These are phyloP conservation scores for Lypha dubia DNA, from an alignment of 2,888 invertebrate species.

Conservation along the genomic window DNA sequence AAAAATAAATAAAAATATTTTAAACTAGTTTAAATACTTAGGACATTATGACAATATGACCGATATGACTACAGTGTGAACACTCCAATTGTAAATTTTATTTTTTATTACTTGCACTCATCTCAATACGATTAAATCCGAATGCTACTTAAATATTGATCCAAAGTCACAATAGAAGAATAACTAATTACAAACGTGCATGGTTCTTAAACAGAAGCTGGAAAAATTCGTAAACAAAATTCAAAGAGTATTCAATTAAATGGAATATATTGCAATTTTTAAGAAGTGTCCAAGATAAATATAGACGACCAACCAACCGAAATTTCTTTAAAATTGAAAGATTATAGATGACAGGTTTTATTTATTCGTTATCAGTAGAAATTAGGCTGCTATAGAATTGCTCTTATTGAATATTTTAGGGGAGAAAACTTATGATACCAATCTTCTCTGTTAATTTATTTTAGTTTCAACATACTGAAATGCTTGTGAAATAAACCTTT, in stretches of 20 bases:
- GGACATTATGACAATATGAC: too few species aligned
- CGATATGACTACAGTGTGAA: too few species aligned
- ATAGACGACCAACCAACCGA: neutral
- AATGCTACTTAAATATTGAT: neutral
- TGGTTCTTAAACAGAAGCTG: conserved; percentile 15
- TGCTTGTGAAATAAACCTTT: too few species aligned
- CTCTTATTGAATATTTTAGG: neutral
- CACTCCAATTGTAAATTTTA: too few species aligned
- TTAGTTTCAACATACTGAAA: neutral
- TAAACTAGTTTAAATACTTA: too few species aligned
- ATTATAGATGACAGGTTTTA: neutral
- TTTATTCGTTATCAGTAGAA: neutral
- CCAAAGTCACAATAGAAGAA: neutral
- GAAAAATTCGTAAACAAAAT: conserved; percentile 5
- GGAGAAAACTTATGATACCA: too few species aligned
- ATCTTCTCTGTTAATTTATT: neutral
- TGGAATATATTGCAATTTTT: neutral
- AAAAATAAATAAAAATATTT: too few species aligned
- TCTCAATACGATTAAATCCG: neutral
- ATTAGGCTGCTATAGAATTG: neutral
- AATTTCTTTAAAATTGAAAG: neutral
- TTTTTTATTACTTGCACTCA: conserved; percentile 8
- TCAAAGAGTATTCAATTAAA: neutral
- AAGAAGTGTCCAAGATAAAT: neutral
- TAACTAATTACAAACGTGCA: neutral